phyloP scores from a whole-genome alignment of 92 coral and sea anemone genomes.

The Zoanthus solanderi region DNA sequence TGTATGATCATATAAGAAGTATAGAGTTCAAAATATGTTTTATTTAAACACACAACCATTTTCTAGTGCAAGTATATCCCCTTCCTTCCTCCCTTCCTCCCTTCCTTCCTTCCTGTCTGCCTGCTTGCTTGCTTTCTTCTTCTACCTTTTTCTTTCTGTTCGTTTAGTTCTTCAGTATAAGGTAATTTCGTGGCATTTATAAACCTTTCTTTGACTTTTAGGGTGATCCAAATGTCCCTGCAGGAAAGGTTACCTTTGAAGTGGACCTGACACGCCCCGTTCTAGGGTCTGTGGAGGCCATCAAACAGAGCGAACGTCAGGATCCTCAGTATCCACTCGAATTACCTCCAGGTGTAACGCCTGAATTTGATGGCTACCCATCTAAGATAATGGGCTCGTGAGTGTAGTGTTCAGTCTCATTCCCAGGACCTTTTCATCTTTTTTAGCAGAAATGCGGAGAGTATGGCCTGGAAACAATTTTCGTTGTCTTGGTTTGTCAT shows the following conservation, averaged over 20 bases:
- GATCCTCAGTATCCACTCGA: neutral
- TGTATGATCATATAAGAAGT: too few species aligned
- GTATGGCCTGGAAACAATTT: neutral
- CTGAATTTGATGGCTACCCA: conserved; percentile 17
- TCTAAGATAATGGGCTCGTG: neutral
- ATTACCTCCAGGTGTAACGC: neutral
- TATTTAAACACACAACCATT: too few species aligned
- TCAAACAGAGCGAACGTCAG: conserved; percentile 1
- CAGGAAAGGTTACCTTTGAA: conserved; percentile 78
- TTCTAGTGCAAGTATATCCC: too few species aligned
- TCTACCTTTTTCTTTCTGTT: too few species aligned
- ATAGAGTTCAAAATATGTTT: too few species aligned
- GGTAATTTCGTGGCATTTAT: neutral
- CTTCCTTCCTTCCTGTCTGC: too few species aligned
- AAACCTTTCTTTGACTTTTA: neutral
- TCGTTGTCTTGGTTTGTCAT: neutral
- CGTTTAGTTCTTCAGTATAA: too few species aligned
- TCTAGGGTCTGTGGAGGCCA: conserved; percentile 39
- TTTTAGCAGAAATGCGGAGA: neutral
- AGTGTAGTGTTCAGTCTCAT: neutral
- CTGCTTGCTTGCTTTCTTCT: too few species aligned
- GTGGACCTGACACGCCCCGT: conserved; percentile 70
- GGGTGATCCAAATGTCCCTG: conserved; percentile 96
- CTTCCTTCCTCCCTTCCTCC: neutral
- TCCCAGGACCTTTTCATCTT: neutral